Base-by-base conservation (phyloP, 2,888 invertebrate species). In the Plebejus melissa region DNA sequence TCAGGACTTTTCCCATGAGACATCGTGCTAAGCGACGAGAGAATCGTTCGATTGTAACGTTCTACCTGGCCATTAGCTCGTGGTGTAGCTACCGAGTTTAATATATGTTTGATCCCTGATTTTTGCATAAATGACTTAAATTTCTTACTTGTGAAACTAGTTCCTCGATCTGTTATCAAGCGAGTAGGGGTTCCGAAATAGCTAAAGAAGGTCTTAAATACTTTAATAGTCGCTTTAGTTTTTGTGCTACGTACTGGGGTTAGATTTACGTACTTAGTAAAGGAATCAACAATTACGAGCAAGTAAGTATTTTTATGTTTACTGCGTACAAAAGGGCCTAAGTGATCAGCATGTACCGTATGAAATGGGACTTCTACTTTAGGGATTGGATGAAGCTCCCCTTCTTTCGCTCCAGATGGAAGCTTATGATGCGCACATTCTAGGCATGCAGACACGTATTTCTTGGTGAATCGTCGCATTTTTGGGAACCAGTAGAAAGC, bases 41-140 rank as follows among this genome's bases (percentile, higher is more conserved):
- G 65, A 22, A 81, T 79, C 6, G 80, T 80, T 16, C 80, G 57
- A 70, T 81, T 81, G 32, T 71, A 79, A 16, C 81, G 36, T 74
- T 81, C 81, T 1, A 81, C 78, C 46, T 81, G 80, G 3, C 79
- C 80, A 74, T 81, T 81, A 0, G 81, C 81, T 38, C 82, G 54
- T 1, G 81, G 81, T 0, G 81, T 81, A 1, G 80, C 81, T 2
- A 81, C 81, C 9, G 80, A 77, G 69, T 80, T 81, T 36, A 78
- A n/a, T 9, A 82, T 74, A 69, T 79, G 80, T 58, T 79, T 79
- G 9, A 80, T 77, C 9, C 77, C 76, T 1, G 16, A 54, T 9
- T 50, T 36, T 1, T 71, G 9, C 69, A 32, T 32, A 32, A 79
- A 81, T 5, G 74, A 9, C 58, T 77, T 76, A 69, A 82, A 81